phyloP scores from a whole-genome alignment of 2,888 invertebrate genomes.

The Carpatolechia fugitivella region DNA sequence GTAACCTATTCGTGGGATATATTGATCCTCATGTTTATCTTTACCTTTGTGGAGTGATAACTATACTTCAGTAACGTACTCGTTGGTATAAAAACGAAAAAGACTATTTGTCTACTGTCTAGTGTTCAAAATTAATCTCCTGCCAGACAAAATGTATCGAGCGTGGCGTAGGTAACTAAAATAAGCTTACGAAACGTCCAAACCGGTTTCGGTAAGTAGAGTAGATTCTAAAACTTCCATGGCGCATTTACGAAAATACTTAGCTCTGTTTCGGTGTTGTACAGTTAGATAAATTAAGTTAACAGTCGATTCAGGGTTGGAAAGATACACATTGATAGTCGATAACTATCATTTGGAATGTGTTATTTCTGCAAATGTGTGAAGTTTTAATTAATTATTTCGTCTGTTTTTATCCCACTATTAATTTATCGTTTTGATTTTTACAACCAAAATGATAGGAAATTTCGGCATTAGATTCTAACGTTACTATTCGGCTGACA shows the following conservation, averaged over 20 bases:
- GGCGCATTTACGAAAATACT: neutral
- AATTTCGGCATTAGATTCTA: neutral
- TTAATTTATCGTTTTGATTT: no score
- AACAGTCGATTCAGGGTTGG: no score
- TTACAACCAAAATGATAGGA: no score
- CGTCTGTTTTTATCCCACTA: no score
- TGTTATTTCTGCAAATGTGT: no score
- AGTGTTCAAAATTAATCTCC: neutral
- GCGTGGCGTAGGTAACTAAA: neutral
- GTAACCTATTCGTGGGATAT: no score
- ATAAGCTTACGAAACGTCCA: neutral
- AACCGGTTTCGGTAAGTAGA: neutral
- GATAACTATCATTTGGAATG: no score
- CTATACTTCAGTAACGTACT: no score
- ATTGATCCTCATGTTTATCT: no score
- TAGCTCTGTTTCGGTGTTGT: neutral
- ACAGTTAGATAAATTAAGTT: neutral
- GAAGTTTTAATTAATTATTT: no score
- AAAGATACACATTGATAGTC: no score
- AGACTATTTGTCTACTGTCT: neutral
- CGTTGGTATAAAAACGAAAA: neutral
- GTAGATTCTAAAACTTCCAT: slow-evolving; percentile 1
- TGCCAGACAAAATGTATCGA: neutral
- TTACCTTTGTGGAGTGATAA: no score
- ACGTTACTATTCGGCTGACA: neutral